Conservation (phyloP, 64 coral and sea anemone genomes). For the Catalaphyllia jardinei region DNA sequence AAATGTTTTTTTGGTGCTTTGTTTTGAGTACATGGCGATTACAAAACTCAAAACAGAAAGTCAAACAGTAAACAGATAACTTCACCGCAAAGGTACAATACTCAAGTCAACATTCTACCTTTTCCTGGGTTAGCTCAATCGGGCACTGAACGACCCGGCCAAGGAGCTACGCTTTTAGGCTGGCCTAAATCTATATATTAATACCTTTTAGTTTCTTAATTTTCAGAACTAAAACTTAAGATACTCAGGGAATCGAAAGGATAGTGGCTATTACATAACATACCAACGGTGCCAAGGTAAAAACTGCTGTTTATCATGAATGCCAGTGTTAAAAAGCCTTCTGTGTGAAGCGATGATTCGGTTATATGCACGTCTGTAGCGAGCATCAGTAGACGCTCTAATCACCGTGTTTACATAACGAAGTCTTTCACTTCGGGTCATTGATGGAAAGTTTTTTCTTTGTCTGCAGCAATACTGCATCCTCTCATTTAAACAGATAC, state of each 20-base stretch:
- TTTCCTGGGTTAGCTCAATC: too few species aligned
- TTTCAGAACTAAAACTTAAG: neutral
- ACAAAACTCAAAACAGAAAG: too few species aligned
- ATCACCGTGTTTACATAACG: slow-evolving; percentile 62
- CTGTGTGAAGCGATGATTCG: slow-evolving; percentile 38
- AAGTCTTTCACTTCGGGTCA: slow-evolving; percentile 47
- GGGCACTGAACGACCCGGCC: too few species aligned
- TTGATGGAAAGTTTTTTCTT: slow-evolving; percentile 63
- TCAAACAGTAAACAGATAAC: too few species aligned
- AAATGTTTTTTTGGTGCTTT: too few species aligned
- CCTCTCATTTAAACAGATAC: slow-evolving; percentile 31
- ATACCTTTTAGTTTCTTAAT: neutral
- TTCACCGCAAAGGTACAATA: too few species aligned
- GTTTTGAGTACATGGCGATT: too few species aligned
- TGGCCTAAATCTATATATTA: too few species aligned
- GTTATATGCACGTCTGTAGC: slow-evolving; percentile 25
- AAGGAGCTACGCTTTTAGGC: too few species aligned
- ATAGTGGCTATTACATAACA: neutral
- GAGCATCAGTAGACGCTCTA: slow-evolving; percentile 7
- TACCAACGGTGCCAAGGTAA: slow-evolving; percentile 87
- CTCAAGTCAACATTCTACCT: too few species aligned
- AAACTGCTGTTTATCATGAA: slow-evolving; percentile 59
- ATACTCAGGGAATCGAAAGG: neutral
- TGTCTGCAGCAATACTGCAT: slow-evolving; percentile 51
- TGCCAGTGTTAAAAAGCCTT: slow-evolving; percentile 16